Evolutionary conservation across 2,113 vertebrate species (phyloP).

Genomic region (Antechinus stuartii): DNA sequence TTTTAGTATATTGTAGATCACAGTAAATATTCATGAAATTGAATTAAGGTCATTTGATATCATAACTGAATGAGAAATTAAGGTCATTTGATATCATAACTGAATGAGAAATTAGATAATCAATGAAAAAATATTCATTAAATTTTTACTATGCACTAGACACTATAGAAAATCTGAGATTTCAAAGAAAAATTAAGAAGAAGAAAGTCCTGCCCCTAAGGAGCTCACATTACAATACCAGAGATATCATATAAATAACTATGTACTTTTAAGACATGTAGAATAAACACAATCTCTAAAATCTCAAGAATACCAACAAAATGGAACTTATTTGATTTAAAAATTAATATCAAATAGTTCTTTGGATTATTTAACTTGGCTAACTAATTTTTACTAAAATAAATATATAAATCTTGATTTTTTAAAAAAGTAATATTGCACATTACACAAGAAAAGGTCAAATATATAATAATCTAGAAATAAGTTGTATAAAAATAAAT

Average conservation of each 20-base stretch:
- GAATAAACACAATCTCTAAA: too few relatives aligned
- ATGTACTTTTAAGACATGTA: not conserved
- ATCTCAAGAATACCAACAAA: too few relatives aligned
- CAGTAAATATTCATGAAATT: slow-evolving; percentile 15
- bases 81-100: not conserved
- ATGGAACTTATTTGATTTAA: too few relatives aligned
- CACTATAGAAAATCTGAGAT: not conserved
- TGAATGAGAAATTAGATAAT: slow-evolving; percentile 46
- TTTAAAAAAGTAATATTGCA: not conserved
- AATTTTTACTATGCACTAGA: too few relatives aligned
- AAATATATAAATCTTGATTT: not conserved
- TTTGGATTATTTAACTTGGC: too few relatives aligned
- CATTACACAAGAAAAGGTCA: not conserved
- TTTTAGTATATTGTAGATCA: slow-evolving; percentile 22
- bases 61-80: slow-evolving; percentile 32
- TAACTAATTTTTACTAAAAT: too few relatives aligned
- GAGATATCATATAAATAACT: not conserved
- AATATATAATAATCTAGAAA: not conserved
- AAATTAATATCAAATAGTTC: too few relatives aligned
- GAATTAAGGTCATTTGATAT: slow-evolving; percentile 28
- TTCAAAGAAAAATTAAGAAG: not conserved
- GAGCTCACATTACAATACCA: not conserved
- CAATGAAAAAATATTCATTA: not conserved
- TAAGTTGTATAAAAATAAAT: not conserved
- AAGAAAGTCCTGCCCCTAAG: not conserved